phyloP scores from a whole-genome alignment of 2,888 invertebrate genomes.

The Eueremaeus valkanovi region DNA sequence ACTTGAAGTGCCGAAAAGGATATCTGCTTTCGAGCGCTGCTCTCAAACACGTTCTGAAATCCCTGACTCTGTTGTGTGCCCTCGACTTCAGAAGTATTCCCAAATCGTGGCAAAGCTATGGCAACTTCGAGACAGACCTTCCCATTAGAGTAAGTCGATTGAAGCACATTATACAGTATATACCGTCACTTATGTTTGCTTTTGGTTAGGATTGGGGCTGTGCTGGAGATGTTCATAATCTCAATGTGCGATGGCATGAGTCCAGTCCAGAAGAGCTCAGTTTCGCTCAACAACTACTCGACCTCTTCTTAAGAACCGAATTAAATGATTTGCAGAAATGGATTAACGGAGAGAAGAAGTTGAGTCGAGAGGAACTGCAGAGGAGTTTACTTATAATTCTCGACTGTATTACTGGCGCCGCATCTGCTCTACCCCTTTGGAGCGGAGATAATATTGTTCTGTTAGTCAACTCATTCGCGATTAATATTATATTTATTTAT shows the following conservation, averaged over 20 bases:
- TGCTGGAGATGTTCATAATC: slow-evolving; percentile 62
- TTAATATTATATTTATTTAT: neutral
- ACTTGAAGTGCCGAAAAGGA: slow-evolving; percentile 65
- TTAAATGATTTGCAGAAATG: slow-evolving; percentile 61
- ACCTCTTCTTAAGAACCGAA: slow-evolving; percentile 61
- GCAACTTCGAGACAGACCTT: slow-evolving; percentile 64
- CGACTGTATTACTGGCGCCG: slow-evolving; percentile 62
- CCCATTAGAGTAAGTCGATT: slow-evolving; percentile 58
- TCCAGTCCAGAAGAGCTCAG: slow-evolving; percentile 67
- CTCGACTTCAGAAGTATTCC: slow-evolving; percentile 62
- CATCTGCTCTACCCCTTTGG: slow-evolving; percentile 66
- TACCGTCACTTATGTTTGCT: no score
- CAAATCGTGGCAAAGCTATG: slow-evolving; percentile 58
- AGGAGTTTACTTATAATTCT: slow-evolving; percentile 65
- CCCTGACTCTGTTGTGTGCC: slow-evolving; percentile 60
- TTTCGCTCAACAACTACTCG: slow-evolving; percentile 62
- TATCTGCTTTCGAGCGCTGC: slow-evolving; percentile 62
- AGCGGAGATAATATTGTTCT: slow-evolving; percentile 57
- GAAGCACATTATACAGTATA: no score
- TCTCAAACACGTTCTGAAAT: slow-evolving; percentile 60
- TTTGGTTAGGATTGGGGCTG: slow-evolving; percentile 69
- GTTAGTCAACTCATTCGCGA: neutral
- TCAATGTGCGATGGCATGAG: slow-evolving; percentile 70
- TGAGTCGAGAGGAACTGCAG: slow-evolving; percentile 64
- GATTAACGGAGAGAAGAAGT: slow-evolving; percentile 53